phyloP scores from a whole-genome alignment of 2,113 vertebrate genomes.

The Spermophilus dauricus region DNA sequence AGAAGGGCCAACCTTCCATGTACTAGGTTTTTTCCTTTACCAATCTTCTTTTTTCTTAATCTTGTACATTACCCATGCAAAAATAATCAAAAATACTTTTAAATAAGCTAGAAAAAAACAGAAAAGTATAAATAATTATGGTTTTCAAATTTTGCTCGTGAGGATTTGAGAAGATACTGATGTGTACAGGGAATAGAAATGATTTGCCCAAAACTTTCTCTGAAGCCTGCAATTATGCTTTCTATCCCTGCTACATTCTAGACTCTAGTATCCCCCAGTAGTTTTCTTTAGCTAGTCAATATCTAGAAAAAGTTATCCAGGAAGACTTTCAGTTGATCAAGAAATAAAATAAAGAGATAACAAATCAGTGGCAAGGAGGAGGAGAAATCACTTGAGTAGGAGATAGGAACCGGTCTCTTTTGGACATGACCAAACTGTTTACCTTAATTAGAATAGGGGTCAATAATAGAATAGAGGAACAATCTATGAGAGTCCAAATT shows the following conservation, averaged over 20 bases:
- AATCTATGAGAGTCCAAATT: neutral
- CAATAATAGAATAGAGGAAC: neutral
- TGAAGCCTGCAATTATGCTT: constrained; percentile 27
- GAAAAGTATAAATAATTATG: neutral
- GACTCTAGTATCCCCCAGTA: neutral
- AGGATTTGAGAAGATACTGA: neutral
- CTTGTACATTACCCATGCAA: neutral
- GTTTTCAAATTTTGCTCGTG: constrained; percentile 30
- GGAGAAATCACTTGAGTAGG: neutral
- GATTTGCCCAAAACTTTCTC: neutral
- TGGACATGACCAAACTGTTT: neutral
- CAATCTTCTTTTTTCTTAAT: neutral
- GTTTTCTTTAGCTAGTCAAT: constrained; percentile 46
- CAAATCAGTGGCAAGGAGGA: neutral
- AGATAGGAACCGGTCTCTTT: neutral
- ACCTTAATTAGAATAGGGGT: neutral
- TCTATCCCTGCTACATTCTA: neutral
- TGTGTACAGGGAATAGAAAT: neutral
- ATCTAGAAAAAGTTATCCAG: constrained; percentile 16
- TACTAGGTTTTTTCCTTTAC: neutral
- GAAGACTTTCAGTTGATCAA: neutral
- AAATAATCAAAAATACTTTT: constrained; percentile 6
- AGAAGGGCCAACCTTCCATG: neutral
- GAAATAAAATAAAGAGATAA: neutral
- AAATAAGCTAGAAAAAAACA: constrained; percentile 10